A percentile compares a stretch with the other conserved stretches of the same genome.
phyloP scores from a whole-genome alignment of 2,113 vertebrate genomes.

The Pyxicephalus adspersus region DNA sequence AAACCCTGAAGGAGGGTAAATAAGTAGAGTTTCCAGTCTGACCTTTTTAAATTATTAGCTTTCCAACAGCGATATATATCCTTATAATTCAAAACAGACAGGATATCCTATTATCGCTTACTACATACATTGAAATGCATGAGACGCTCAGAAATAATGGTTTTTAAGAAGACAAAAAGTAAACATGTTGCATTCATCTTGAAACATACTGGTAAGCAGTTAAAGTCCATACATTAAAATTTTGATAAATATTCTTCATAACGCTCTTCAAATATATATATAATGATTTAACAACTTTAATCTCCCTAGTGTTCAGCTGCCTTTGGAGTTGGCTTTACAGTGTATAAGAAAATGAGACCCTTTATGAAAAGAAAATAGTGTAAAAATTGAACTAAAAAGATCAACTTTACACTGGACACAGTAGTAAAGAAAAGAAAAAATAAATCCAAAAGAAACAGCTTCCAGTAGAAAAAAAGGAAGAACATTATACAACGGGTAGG shows the following conservation, averaged over 20 bases:
- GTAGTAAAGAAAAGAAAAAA: conserved; percentile 70
- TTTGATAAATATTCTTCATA: conserved; percentile 61
- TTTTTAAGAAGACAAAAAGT: conserved; percentile 72
- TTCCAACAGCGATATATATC: conserved; percentile 62
- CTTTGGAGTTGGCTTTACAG: conserved; percentile 74
- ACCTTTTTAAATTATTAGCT: conserved; percentile 53
- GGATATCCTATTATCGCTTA: conserved; percentile 63
- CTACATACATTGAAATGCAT: conserved; percentile 69
- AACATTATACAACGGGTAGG: conserved; percentile 69
- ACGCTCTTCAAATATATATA: conserved; percentile 69
- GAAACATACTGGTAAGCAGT: conserved; percentile 58
- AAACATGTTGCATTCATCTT: conserved; percentile 59
- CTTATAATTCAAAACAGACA: conserved; percentile 65
- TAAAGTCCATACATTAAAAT: conserved; percentile 67
- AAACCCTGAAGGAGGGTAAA: conserved; percentile 56
- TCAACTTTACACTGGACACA: conserved; percentile 72
- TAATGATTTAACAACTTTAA: conserved; percentile 69
- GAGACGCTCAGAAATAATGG: conserved; percentile 70
- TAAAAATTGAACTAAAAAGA: conserved; percentile 65
- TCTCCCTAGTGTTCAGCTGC: conserved; percentile 68
- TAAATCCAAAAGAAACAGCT: conserved; percentile 71
- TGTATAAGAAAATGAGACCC: conserved; percentile 70
- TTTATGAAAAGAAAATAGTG: conserved; percentile 68
- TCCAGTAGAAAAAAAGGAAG: conserved; percentile 69
- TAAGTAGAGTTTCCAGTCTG: conserved; percentile 58